Evolutionary conservation across 2,797 vertebrate genomes (phyloP), one percentile per base, ranked within the genome.

Genomic region (Oreortyx pictus): DNA sequence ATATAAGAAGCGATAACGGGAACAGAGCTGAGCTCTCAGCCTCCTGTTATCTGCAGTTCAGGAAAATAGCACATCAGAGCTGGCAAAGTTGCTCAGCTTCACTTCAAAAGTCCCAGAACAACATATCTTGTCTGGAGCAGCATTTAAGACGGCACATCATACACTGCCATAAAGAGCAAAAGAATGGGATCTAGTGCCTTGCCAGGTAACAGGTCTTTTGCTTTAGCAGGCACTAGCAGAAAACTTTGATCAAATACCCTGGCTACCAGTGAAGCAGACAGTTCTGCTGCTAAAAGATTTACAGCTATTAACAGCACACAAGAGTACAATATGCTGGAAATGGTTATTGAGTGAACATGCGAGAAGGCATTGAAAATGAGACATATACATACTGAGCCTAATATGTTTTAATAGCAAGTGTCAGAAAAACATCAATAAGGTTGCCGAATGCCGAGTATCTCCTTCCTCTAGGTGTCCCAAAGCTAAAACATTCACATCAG

Each of bases 211-310:
- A 70, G 17, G 18, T 62, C 25, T 83, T 88, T 67, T 88, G 52
- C 59, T 89, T 79, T 83, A 92, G 37, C 47, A 39, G 54, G 19
- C 29, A 88, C 52, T 46, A 17, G 4, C 39, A 68, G 9, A 78
- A 77, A 84, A 44, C 52, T 54, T 68, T 71, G 37, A 91, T 81
- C 86, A 90, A 89, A 86, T 74, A 82, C 50, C 39, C 29, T 31
- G 50, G 57, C 89, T 67, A 90, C 37, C 79, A 59, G 76, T 24
- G 33, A 95, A 90, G 56, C 23, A 82, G 73, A 71, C n/a, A 89
- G 41, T 35, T 90, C 75, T 71, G 16, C 44, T 82, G n/a, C 68
- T 93, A 74, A 95, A 86, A 85, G 86, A 93, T 95, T 95, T 96
- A 75, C 50, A 82, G 64, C 64, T 68, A 37, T 27, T 93, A 91